A percentile compares a stretch with the other conserved stretches of the same genome.
phyloP scores from a whole-genome alignment of 23 tunicate species.

The Styela plicata region DNA sequence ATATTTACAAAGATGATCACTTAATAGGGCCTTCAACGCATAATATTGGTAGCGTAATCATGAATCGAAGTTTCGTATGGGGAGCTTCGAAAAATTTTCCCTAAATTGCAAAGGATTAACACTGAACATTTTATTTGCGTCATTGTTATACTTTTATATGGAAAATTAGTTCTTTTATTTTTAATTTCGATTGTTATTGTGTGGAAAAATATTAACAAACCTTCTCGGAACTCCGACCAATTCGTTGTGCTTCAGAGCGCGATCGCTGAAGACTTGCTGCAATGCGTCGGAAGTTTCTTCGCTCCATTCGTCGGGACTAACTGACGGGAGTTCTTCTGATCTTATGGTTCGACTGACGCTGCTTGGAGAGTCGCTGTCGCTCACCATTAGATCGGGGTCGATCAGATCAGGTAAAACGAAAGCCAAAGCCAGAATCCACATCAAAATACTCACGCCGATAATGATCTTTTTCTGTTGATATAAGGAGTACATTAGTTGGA shows the following conservation, averaged over 20 bases:
- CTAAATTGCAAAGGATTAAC: too few species aligned
- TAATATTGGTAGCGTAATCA: too few species aligned
- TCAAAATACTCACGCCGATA: slow-evolving; percentile 44
- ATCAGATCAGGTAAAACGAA: slow-evolving; percentile 61
- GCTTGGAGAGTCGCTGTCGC: slow-evolving; percentile 25
- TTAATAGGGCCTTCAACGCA: too few species aligned
- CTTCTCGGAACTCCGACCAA: neutral
- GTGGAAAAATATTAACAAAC: neutral
- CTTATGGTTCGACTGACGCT: slow-evolving; percentile 2
- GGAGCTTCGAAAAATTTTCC: too few species aligned
- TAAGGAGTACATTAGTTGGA: too few species aligned
- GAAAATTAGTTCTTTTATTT: too few species aligned
- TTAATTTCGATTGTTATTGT: too few species aligned
- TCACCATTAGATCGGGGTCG: slow-evolving; percentile 38
- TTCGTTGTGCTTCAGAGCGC: neutral
- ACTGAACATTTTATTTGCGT: too few species aligned
- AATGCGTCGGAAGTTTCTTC: neutral
- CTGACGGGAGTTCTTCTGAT: slow-evolving; percentile 2
- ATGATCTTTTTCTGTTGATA: slow-evolving; percentile 65
- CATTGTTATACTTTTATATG: too few species aligned
- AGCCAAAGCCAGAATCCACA: slow-evolving; percentile 70
- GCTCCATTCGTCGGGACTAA: neutral
- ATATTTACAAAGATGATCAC: too few species aligned
- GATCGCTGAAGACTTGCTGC: neutral
- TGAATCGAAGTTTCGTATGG: too few species aligned